Percentiles rank a stretch among this genome's conserved stretches.
phyloP scores from a whole-genome alignment of 92 coral and sea anemone genomes.

The Epizoanthus illoricatus region DNA sequence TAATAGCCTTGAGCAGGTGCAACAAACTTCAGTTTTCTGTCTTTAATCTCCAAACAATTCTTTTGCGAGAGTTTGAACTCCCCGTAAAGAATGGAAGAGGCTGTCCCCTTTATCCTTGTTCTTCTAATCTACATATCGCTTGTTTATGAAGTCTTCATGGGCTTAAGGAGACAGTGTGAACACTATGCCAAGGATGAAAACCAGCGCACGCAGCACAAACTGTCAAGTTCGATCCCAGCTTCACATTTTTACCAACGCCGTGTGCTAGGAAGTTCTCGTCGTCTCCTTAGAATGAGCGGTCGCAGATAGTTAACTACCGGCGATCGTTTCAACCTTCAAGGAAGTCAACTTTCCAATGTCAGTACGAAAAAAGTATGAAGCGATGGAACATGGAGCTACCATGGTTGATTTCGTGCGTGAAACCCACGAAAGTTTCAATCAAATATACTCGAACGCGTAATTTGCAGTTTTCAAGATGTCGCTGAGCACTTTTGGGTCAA shows the following conservation, averaged over 20 bases:
- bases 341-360: too few species aligned
- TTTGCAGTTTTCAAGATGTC: too few species aligned
- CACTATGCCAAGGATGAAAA: neutral
- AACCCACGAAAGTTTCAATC: too few species aligned
- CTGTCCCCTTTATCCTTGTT: slow-evolving; percentile 9
- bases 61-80: slow-evolving; percentile 4
- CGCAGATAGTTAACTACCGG: slow-evolving; percentile 4
- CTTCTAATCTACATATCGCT: neutral
- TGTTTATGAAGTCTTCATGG: slow-evolving; percentile 27
- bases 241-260: neutral
- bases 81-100: slow-evolving; percentile 15
- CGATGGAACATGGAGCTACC: too few species aligned
- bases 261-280: slow-evolving; percentile 23
- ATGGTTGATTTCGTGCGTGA: too few species aligned
- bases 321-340: too few species aligned
- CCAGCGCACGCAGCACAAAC: neutral
- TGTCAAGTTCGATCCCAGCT: neutral
- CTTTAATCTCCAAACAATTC: neutral
- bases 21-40: too few species aligned
- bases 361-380: too few species aligned
- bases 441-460: too few species aligned
- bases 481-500: too few species aligned
- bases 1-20: too few species aligned
- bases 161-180: neutral
- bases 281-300: slow-evolving; percentile 32